Evolutionary conservation across 2,888 invertebrate genomes (phyloP).

Genomic region (Linnaemya vulpina): DNA sequence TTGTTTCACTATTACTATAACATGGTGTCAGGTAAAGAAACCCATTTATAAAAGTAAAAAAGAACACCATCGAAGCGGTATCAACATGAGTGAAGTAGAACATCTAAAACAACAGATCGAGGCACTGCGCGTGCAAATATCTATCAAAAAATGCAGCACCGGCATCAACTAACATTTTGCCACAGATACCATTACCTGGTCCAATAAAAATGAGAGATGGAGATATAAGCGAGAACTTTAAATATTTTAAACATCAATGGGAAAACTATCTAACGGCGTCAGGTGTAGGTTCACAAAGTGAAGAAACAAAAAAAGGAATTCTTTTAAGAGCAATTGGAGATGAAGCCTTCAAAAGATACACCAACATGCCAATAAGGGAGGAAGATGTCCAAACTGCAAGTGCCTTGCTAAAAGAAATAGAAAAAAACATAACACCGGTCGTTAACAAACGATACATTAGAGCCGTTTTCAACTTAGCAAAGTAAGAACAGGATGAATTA

Average conservation of each 20-base stretch:
- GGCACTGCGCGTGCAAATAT: not conserved
- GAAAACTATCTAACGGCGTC: constrained; percentile 25
- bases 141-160: not conserved
- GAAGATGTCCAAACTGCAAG: constrained; percentile 1
- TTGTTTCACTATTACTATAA: not conserved
- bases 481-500: not conserved
- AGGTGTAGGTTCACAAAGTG: constrained; percentile 12
- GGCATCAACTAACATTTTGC: not conserved
- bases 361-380: constrained; percentile 33
- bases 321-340: constrained; percentile 27
- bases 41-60: not conserved
- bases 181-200: constrained; percentile 29
- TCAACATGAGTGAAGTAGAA: constrained; percentile 10
- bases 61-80: no score
- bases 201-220: constrained; percentile 19
- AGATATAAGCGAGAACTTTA: constrained; percentile 22
- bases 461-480: constrained; percentile 34
- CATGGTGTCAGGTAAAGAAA: constrained; percentile 1
- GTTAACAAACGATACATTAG: constrained; percentile 30
- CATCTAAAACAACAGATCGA: not conserved
- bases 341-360: constrained; percentile 23
- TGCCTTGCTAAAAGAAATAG: constrained; percentile 20
- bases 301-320: constrained; percentile 36
- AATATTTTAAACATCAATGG: constrained; percentile 19
- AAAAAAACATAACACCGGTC: constrained; percentile 16